Base-by-base conservation (phyloP, 2,888 invertebrate species). In the Teinopalpus imperialis region DNA sequence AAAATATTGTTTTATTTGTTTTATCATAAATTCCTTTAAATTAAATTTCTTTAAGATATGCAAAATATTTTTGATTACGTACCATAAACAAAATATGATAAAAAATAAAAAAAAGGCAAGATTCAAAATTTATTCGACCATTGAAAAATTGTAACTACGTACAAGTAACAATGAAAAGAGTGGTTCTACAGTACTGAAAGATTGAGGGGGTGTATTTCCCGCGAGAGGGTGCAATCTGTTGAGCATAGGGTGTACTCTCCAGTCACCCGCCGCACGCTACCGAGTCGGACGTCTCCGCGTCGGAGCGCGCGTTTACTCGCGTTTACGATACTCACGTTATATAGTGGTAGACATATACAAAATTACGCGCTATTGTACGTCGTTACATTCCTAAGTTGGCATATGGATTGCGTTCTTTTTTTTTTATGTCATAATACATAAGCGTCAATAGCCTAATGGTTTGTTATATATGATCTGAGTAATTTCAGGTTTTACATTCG, bases 141-240 rank as follows among this genome's bases (percentile, higher is more conserved):
- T n/a, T n/a, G n/a, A n/a, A n/a, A n/a, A n/a, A n/a, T n/a, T n/a
- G n/a, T n/a, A n/a, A n/a, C n/a, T n/a, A n/a, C n/a, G n/a, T n/a
- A n/a, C n/a, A n/a, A n/a, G n/a, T 26, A 18, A 37, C 26, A 37
- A 37, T 26, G 27, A 20, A 20, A 39, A 30, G 21, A 30, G 40
- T 40, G 35, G 29, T 35, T 35, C 21, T 14, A 20, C 23, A 31
- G 23, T 27, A 27, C 16, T 24, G 13, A 26, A 13, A 32, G 39
- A 20, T 26, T 14, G 26, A 20, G 37, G 72, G 80, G 78, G 72
- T 73, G 69, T 58, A 63, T 60, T 63, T 63, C 34, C 61, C 59
- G 66, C 63, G 68, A 67, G 78, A 76, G 82, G 85, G 82, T 79
- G 82, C 76, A 74, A 86, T 79, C 86, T 87, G 87, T 87, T 87